These are phyloP conservation scores for Drosophila rufa DNA, from an alignment of 1,140 invertebrate genomes.

Conservation along the genomic window DNA sequence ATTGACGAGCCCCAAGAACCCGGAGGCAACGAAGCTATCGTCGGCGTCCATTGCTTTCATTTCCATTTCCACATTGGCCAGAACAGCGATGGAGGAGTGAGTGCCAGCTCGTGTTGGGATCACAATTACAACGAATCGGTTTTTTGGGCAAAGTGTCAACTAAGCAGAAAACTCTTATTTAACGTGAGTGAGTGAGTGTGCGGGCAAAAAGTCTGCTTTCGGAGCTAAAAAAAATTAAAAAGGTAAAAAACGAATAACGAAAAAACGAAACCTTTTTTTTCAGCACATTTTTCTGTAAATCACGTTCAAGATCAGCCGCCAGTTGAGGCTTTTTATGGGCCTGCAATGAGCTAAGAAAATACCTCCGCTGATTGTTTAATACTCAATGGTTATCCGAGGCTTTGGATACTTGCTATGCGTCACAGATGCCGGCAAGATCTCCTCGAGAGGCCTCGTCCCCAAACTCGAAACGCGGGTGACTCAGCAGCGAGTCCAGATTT, in stretches of 20 bases:
- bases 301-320: constrained; percentile 36
- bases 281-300: constrained; percentile 36
- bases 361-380: constrained; percentile 43
- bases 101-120: constrained; percentile 41
- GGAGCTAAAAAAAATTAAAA: constrained; percentile 6
- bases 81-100: constrained; percentile 31
- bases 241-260: constrained; percentile 5
- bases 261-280: constrained; percentile 31
- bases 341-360: constrained; percentile 39
- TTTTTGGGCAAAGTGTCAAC: constrained; percentile 60
- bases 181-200: constrained; percentile 22
- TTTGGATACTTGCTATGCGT: constrained; percentile 40
- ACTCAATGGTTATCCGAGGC: constrained; percentile 27
- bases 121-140: constrained; percentile 50
- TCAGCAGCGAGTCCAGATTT: constrained; percentile 31
- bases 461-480: constrained; percentile 23
- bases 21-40: constrained; percentile 19
- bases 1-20: constrained; percentile 26
- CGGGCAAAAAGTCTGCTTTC: constrained; percentile 27
- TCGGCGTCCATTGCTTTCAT: constrained; percentile 19
- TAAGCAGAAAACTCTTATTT: constrained; percentile 22
- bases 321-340: constrained; percentile 42
- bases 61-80: constrained; percentile 23
- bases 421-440: constrained; percentile 36
- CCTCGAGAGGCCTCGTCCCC: constrained; percentile 28